Percentiles rank a stretch among this genome's conserved stretches.
phyloP scores from a whole-genome alignment of 1,140 invertebrate species.

The Mycetomoellerius zeteki region DNA sequence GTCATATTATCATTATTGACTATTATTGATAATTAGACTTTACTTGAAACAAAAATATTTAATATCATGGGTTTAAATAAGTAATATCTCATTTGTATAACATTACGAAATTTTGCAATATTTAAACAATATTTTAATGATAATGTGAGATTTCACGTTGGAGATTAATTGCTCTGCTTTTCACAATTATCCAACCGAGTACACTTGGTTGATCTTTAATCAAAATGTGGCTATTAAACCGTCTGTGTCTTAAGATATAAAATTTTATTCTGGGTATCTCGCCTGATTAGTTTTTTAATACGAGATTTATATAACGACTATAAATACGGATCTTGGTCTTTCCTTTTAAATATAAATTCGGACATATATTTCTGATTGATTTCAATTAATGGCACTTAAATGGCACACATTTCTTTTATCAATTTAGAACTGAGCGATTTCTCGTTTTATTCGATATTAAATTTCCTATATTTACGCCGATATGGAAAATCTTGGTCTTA shows the following conservation, averaged over 20 bases:
- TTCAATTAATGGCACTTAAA: background rate
- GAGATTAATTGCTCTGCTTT: background rate
- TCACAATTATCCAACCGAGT: background rate
- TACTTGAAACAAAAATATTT: background rate
- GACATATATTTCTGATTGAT: conserved; percentile 19
- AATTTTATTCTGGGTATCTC: conserved; percentile 1
- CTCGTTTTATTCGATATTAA: background rate
- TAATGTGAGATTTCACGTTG: background rate
- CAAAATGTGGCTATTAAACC: background rate
- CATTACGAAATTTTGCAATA: background rate
- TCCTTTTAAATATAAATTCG: conserved; percentile 5
- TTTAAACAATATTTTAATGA: conserved; percentile 5
- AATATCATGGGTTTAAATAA: background rate
- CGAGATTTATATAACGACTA: background rate
- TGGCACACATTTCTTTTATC: background rate
- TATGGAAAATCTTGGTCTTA: conserved; percentile 8
- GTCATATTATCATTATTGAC: background rate
- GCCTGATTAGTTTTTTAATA: background rate
- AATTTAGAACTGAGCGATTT: background rate
- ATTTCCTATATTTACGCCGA: conserved; percentile 25
- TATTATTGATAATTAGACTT: background rate
- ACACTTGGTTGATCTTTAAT: background rate
- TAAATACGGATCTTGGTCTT: conserved; percentile 10
- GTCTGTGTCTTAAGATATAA: background rate
- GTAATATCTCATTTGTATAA: background rate